Percentiles rank a stretch among this genome's conserved stretches.
These are phyloP conservation scores for Telenomus remus DNA, from an alignment of 1,140 invertebrate species.

Conservation along the genomic window DNA sequence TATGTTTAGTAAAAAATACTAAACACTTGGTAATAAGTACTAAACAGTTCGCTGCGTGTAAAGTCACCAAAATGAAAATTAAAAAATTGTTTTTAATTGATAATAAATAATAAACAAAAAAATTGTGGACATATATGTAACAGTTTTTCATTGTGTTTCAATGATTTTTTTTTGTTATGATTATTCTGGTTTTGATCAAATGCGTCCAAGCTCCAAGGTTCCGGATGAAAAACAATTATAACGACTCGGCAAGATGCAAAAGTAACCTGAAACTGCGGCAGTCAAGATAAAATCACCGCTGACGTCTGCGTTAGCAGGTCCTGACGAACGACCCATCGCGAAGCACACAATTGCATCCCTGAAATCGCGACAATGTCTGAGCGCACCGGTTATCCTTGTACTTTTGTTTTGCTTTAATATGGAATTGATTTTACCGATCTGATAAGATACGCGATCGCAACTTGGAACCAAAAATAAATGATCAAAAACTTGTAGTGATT, in stretches of 20 bases:
- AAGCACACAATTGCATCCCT: constrained; percentile 41
- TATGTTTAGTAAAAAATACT: no score
- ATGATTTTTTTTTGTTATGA: no score
- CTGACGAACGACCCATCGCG: constrained; percentile 40
- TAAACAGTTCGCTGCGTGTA: no score
- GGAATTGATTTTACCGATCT: constrained; percentile 4
- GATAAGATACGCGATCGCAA: constrained; percentile 2
- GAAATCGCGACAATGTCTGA: constrained; percentile 30
- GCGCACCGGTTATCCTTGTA: constrained; percentile 57
- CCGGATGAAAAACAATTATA: constrained; percentile 61
- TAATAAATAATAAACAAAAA: no score
- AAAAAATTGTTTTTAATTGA: no score
- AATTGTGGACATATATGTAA: no score
- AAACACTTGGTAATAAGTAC: no score
- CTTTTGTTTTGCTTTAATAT: constrained; percentile 36
- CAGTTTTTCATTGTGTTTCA: constrained; percentile 1
- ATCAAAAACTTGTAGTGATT: no score
- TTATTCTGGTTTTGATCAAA: constrained; percentile 23
- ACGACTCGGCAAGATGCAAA: constrained; percentile 60
- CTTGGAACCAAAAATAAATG: no score
- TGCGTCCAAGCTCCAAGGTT: constrained; percentile 56
- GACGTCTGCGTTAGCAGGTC: constrained; percentile 70
- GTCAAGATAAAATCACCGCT: constrained; percentile 65
- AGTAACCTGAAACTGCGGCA: constrained; percentile 68
- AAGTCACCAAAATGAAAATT: no score